These are phyloP conservation scores for Urophycis tenuis DNA, from an alignment of 2,797 vertebrate species.

Conservation along the genomic window DNA sequence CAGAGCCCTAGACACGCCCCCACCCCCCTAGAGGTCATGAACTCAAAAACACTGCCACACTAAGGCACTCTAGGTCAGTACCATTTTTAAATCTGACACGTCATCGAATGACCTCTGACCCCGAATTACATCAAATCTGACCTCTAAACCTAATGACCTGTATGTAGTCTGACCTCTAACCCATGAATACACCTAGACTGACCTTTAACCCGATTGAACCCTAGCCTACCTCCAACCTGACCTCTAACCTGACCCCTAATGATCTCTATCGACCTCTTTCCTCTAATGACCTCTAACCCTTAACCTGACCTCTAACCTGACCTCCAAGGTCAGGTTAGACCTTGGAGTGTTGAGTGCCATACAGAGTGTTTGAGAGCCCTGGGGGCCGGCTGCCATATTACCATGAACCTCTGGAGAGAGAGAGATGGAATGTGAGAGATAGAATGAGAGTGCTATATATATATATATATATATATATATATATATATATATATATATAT, in stretches of 20 bases:
- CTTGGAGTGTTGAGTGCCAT: constrained; percentile 40
- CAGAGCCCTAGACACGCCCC: constrained; percentile 40
- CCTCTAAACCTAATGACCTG: not conserved
- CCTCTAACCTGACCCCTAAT: not conserved
- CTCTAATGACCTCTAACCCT: not conserved
- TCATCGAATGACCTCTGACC: not conserved
- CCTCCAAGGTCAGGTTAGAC: not conserved
- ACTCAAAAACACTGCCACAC: constrained; percentile 23
- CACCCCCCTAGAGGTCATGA: constrained; percentile 3
- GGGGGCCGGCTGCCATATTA: not conserved
- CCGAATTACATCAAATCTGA: not conserved
- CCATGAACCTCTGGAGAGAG: not conserved
- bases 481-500: too few species aligned
- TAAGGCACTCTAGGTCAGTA: not conserved
- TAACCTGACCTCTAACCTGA: not conserved
- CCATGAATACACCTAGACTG: not conserved
- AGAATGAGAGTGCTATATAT: not conserved
- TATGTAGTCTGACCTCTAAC: not conserved
- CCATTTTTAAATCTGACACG: not conserved
- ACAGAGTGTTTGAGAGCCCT: constrained; percentile 13
- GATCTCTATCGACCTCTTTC: not conserved
- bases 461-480: too few species aligned
- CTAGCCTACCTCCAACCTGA: not conserved
- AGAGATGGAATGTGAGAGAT: not conserved
- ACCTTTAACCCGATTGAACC: not conserved